Evolutionary conservation across 2,888 invertebrate genomes (phyloP), one percentile per base, ranked within the genome.

Genomic region (Kuschelorhynchus macadamiae): DNA sequence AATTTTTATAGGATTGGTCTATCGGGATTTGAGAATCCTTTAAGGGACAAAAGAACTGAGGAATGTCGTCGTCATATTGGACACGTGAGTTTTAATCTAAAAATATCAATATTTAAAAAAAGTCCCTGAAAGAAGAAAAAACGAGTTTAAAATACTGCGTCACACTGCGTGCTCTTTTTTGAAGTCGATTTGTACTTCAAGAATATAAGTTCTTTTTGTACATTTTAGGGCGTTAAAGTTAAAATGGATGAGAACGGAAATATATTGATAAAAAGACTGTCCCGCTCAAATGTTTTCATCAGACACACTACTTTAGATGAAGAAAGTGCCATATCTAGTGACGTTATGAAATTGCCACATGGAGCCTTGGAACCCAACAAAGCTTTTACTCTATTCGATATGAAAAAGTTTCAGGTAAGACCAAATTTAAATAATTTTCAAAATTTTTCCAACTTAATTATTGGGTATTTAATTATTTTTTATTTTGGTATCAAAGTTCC

Each of bases 161-260:
- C n/a, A n/a, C n/a, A n/a, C n/a, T n/a, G n/a, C n/a, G n/a, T n/a
- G n/a, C n/a, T n/a, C n/a, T n/a, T n/a, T n/a, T n/a, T n/a, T n/a
- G n/a, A n/a, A n/a, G n/a, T n/a, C n/a, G n/a, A n/a, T n/a, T n/a
- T n/a, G n/a, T n/a, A n/a, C n/a, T n/a, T n/a, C n/a, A n/a, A n/a
- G n/a, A n/a, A n/a, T n/a, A n/a, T n/a, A n/a, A n/a, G n/a, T n/a
- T n/a, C n/a, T n/a, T n/a, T n/a, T n/a, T n/a, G n/a, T n/a, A n/a
- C 32, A 4, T 46, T 60, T 20, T 14, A 69, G 65, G 66, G 67
- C 11, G 63, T 70, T 8, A 70, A 67, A 59, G 63, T 67, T n/a
- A 70, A 70, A 63, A 70, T 70, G 66, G 70, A 67, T 18, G 70
- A 67, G 55, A 32, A 57, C n/a, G 67, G 70, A 14, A 66, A 70